phyloP scores from a whole-genome alignment of 2,888 invertebrate genomes.

The Epistrophe grossulariae region DNA sequence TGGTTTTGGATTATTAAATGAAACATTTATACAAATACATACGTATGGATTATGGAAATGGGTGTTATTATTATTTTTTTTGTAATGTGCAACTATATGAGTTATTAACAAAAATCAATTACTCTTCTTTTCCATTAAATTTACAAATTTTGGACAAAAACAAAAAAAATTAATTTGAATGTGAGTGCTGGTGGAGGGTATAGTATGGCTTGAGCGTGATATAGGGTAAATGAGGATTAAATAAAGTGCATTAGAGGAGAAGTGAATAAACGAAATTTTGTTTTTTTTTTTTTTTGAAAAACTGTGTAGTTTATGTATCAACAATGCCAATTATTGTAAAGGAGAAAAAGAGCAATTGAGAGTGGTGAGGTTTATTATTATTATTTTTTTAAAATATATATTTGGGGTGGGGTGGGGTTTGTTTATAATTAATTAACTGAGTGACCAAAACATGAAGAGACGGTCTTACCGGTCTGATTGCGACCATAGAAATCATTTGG shows the following conservation, averaged over 20 bases:
- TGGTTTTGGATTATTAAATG: conserved; percentile 12
- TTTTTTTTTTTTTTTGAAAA: neutral
- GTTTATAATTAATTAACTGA: conserved; percentile 40
- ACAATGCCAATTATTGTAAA: conserved; percentile 4
- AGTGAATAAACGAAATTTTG: conserved; percentile 8
- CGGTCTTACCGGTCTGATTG: conserved; percentile 83
- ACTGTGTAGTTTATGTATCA: neutral
- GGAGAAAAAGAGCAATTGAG: conserved; percentile 69
- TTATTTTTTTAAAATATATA: neutral
- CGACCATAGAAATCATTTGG: conserved; percentile 83
- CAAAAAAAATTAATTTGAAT: conserved; percentile 5
- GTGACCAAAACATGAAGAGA: conserved; percentile 73
- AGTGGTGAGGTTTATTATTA: conserved; percentile 44
- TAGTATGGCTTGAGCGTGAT: neutral
- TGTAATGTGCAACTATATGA: conserved; percentile 62
- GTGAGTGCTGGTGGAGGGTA: neutral
- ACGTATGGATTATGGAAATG: conserved; percentile 30
- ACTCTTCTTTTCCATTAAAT: conserved; percentile 48
- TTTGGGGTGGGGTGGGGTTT: neutral
- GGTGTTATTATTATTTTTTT: conserved; percentile 46
- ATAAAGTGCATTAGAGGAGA: neutral
- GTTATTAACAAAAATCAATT: conserved; percentile 66
- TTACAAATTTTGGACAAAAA: conserved; percentile 36
- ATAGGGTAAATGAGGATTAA: neutral
- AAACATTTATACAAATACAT: conserved; percentile 33